Evolutionary conservation across 2,113 vertebrate species (phyloP).

Genomic region (Gavia stellata): DNA sequence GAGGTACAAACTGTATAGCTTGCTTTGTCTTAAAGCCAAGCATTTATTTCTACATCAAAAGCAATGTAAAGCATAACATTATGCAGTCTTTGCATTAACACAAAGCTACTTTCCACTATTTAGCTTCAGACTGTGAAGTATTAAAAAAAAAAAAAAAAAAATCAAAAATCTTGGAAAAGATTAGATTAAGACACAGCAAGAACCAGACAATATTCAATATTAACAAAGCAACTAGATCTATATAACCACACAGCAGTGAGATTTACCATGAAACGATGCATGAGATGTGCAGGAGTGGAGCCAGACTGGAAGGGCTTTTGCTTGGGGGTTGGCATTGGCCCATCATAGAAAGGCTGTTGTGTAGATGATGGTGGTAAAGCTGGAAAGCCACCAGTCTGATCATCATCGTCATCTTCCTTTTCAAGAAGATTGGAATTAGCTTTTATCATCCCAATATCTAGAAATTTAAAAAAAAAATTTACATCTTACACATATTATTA

Average conservation of each 20-base stretch:
- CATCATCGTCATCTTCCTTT: constrained; percentile 71
- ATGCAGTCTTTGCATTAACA: neutral
- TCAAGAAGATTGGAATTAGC: constrained; percentile 31
- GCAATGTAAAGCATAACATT: neutral
- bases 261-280: constrained; percentile 92
- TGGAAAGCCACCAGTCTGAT: constrained; percentile 29
- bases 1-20: neutral
- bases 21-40: neutral
- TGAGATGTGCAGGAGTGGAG: constrained; percentile 89
- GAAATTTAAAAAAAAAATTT: neutral
- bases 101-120: neutral
- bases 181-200: neutral
- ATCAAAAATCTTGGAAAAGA: neutral
- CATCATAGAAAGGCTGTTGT: constrained; percentile 78
- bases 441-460: constrained; percentile 82
- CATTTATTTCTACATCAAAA: neutral
- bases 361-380: constrained; percentile 30
- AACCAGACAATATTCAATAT: neutral
- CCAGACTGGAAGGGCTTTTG: constrained; percentile 93
- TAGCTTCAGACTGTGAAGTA: neutral
- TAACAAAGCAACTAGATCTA: neutral
- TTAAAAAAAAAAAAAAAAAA: neutral
- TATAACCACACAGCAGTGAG: neutral
- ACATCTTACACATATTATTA: neutral
- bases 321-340: constrained; percentile 84